Evolutionary conservation across 2,888 invertebrate genomes (phyloP).

Genomic region (Phengaris alcon): DNA sequence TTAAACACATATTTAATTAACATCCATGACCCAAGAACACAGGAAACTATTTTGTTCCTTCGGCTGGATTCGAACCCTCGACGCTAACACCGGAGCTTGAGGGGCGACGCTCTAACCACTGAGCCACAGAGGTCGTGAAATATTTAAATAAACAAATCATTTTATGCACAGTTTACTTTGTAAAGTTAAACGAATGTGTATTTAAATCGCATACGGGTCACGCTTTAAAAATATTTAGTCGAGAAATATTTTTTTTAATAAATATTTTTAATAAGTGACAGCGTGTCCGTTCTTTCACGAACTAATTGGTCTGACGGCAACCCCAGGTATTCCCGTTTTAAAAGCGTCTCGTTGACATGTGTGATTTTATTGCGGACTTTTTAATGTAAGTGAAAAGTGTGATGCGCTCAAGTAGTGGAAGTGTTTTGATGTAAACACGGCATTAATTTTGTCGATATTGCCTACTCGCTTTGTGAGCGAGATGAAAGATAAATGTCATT

Average conservation of each 20-base stretch:
- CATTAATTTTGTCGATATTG: conserved; percentile 41
- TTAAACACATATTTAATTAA: too few species aligned
- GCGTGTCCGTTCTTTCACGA: conserved; percentile 69
- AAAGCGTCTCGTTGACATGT: conserved; percentile 53
- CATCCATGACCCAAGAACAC: too few species aligned
- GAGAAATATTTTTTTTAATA: conserved; percentile 42
- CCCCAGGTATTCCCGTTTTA: conserved; percentile 59
- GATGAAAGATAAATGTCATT: conserved; percentile 31
- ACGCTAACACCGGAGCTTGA: too few species aligned
- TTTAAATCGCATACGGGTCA: conserved; percentile 13
- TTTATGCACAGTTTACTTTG: conserved; percentile 11
- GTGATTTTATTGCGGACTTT: conserved; percentile 48
- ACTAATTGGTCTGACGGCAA: conserved; percentile 75
- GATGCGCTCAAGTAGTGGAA: conserved; percentile 34
- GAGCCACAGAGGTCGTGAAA: too few species aligned
- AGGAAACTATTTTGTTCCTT: too few species aligned
- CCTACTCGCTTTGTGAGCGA: conserved; percentile 35
- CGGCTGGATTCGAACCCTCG: too few species aligned
- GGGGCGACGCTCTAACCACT: too few species aligned
- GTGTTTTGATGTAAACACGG: conserved; percentile 39
- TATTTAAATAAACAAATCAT: background rate
- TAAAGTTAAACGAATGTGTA: background rate
- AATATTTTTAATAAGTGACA: conserved; percentile 50
- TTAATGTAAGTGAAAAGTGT: conserved; percentile 56
- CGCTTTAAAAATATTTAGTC: conserved; percentile 16